phyloP scores from a whole-genome alignment of 2,888 invertebrate genomes.

The Lochmaea capreae region DNA sequence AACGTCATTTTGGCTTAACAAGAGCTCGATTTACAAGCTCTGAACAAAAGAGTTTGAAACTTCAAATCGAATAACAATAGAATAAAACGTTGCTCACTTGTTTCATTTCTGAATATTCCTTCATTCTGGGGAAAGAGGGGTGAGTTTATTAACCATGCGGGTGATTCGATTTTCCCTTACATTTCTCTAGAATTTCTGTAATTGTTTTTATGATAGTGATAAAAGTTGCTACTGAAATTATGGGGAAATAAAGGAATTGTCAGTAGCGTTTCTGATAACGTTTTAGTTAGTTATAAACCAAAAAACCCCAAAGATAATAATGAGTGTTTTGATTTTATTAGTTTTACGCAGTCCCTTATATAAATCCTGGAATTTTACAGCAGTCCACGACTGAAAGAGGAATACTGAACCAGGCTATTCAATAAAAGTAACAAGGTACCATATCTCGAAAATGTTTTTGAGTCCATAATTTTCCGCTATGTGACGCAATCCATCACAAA shows the following conservation, averaged over 20 bases:
- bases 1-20: background rate
- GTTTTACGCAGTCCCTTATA: too few species aligned
- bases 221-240: slow-evolving; percentile 19
- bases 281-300: too few species aligned
- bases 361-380: too few species aligned
- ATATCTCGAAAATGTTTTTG: too few species aligned
- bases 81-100: slow-evolving; percentile 27
- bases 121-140: slow-evolving; percentile 9
- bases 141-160: slow-evolving; percentile 28
- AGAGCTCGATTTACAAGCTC: slow-evolving; percentile 16
- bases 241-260: background rate
- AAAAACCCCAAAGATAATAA: too few species aligned
- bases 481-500: too few species aligned
- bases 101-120: slow-evolving; percentile 29
- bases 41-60: slow-evolving; percentile 29
- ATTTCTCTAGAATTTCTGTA: slow-evolving; percentile 30
- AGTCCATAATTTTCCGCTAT: too few species aligned
- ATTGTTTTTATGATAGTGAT: slow-evolving; percentile 27
- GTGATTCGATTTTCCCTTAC: slow-evolving; percentile 31
- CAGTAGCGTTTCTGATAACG: background rate
- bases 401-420: too few species aligned
- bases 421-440: too few species aligned
- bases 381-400: too few species aligned
- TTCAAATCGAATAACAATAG: slow-evolving; percentile 29
- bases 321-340: too few species aligned